phyloP scores from a whole-genome alignment of 2,113 vertebrate genomes.

The Anoplopoma fimbria region DNA sequence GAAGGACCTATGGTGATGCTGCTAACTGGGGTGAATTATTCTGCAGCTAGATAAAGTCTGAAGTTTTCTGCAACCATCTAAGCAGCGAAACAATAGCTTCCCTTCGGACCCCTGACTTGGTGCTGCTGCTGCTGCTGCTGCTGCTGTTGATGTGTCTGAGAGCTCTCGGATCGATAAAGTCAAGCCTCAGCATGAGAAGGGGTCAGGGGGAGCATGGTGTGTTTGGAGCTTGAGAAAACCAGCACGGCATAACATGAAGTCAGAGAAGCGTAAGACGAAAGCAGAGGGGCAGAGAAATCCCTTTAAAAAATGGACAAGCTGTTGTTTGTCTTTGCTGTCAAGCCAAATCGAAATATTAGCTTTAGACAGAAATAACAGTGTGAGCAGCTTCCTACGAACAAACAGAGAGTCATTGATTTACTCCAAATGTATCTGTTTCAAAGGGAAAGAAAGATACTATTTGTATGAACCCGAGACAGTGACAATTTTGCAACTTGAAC shows the following conservation, averaged over 20 bases:
- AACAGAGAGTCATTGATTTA: no score
- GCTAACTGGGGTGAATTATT: neutral
- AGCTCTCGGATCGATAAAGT: constrained; percentile 47
- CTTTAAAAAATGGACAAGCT: neutral
- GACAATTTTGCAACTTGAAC: no score
- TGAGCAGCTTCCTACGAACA: no score
- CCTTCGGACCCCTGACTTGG: neutral
- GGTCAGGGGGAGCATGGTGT: neutral
- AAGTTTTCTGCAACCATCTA: neutral
- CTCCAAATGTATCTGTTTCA: no score
- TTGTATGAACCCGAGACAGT: no score
- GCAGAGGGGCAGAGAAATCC: neutral
- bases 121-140: constrained; percentile 1
- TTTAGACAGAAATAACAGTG: no score
- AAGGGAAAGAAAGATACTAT: no score
- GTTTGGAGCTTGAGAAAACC: neutral
- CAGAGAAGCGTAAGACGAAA: neutral
- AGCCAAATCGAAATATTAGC: no score
- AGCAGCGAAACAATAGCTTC: neutral
- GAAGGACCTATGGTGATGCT: neutral
- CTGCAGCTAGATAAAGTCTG: neutral
- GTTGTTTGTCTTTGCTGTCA: neutral
- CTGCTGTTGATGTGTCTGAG: constrained; percentile 25
- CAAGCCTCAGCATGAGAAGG: neutral
- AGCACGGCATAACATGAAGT: neutral